phyloP scores from a whole-genome alignment of 2,888 invertebrate species.

The Selenia dentaria region DNA sequence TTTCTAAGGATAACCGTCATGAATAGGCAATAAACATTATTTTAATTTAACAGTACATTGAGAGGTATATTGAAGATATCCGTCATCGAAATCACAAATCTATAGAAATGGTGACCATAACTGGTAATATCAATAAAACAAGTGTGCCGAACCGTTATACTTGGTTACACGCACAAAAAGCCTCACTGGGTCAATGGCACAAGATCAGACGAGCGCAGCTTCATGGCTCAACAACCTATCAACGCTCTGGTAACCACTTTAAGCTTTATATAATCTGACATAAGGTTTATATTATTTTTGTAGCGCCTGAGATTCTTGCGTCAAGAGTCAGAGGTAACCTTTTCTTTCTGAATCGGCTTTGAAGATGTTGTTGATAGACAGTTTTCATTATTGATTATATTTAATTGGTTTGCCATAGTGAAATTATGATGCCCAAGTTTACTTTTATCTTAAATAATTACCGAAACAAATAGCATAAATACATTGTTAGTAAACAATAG shows the following conservation, averaged over 20 bases:
- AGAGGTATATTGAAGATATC: conserved; percentile 1
- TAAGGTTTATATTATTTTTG: conserved; percentile 13
- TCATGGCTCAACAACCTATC: conserved; percentile 19
- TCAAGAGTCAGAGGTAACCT: conserved; percentile 22
- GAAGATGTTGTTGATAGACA: conserved; percentile 26
- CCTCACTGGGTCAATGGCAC: conserved; percentile 80
- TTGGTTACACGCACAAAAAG: conserved; percentile 66
- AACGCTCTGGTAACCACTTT: neutral
- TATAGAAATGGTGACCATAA: conserved; percentile 60
- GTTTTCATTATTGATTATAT: conserved; percentile 31
- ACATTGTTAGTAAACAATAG: no score
- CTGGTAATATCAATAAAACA: conserved; percentile 74
- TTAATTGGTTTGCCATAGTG: conserved; percentile 26
- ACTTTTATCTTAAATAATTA: conserved; percentile 17
- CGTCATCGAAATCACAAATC: conserved; percentile 35
- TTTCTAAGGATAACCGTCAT: no score
- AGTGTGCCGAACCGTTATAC: conserved; percentile 77
- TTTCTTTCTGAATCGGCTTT: conserved; percentile 38
- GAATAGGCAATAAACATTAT: no score
- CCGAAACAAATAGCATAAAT: conserved; percentile 3
- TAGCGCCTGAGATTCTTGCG: conserved; percentile 14
- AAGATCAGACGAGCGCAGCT: conserved; percentile 46
- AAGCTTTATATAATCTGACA: conserved; percentile 9
- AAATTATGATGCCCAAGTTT: conserved; percentile 15
- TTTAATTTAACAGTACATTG: neutral